Conservation (phyloP, 92 coral and sea anemone species). For the Porites divaricata region DNA sequence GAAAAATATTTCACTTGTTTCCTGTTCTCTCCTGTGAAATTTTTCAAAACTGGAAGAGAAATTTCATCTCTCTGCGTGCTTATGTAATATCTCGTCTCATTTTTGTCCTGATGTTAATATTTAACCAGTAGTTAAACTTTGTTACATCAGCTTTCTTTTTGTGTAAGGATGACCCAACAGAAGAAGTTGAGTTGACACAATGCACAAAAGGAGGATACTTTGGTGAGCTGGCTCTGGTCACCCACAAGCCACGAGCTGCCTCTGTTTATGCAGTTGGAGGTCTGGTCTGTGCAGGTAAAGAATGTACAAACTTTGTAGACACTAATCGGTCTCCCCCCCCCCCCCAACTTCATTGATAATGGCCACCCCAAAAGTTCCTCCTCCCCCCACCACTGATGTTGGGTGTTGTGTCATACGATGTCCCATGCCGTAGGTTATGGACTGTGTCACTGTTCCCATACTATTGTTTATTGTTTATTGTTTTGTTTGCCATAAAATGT, state of each 20-base stretch:
- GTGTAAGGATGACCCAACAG: constrained; percentile 79
- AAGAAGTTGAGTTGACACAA: constrained; percentile 88
- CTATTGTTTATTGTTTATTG: too few relatives aligned
- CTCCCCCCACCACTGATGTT: too few relatives aligned
- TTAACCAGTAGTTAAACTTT: background rate
- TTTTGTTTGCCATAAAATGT: too few relatives aligned
- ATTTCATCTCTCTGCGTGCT: background rate
- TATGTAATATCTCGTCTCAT: background rate
- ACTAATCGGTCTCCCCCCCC: too few relatives aligned
- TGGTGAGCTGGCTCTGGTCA: constrained; percentile 97
- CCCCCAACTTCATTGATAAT: too few relatives aligned
- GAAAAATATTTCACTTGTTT: background rate
- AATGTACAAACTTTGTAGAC: background rate
- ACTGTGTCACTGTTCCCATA: too few relatives aligned
- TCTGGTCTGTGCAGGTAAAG: constrained; percentile 88
- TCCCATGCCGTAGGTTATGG: too few relatives aligned
- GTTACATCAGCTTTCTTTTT: background rate
- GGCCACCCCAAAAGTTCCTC: too few relatives aligned
- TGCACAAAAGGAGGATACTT: constrained; percentile 92
- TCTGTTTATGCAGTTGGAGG: constrained; percentile 95
- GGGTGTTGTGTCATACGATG: too few relatives aligned
- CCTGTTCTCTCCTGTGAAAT: background rate
- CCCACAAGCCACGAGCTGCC: constrained; percentile 97
- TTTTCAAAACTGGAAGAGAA: too few relatives aligned
- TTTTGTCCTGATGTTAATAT: background rate